These are phyloP conservation scores for Aspiorhynchus laticeps DNA, from an alignment of 2,113 vertebrate genomes.

Conservation along the genomic window DNA sequence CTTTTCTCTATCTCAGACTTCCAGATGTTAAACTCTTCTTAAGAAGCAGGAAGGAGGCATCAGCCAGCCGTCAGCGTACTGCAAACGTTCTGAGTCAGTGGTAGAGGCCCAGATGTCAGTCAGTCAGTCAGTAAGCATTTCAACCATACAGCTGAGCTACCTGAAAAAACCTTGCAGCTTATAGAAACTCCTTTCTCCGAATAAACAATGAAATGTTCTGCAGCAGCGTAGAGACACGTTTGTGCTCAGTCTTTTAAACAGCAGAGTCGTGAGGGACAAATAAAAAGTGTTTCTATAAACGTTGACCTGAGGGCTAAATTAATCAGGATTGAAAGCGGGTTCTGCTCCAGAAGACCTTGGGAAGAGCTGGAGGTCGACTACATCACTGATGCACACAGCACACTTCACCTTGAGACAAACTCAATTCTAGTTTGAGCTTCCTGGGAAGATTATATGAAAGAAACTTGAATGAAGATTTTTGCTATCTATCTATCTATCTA, in stretches of 20 bases:
- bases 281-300: slow-evolving; percentile 4
- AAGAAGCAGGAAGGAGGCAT: slow-evolving; percentile 10
- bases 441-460: not conserved
- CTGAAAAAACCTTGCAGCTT: not conserved
- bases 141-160: not conserved
- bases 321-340: slow-evolving; percentile 11
- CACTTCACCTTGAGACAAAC: slow-evolving; percentile 7
- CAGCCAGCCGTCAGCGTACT: not conserved
- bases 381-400: not conserved
- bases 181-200: not conserved
- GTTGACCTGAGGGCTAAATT: slow-evolving; percentile 2
- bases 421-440: not conserved
- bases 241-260: not conserved
- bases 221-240: not conserved
- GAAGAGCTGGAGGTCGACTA: not conserved
- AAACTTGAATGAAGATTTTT: not conserved
- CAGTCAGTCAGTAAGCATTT: slow-evolving; percentile 19
- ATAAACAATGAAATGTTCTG: not conserved
- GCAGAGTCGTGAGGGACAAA: not conserved
- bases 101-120: not conserved
- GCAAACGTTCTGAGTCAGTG: not conserved
- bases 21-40: slow-evolving; percentile 23
- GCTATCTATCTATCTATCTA: no score
- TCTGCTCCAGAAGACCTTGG: not conserved
- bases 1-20: slow-evolving; percentile 28